Evolutionary conservation across 2,113 vertebrate genomes (phyloP).

Genomic region (Spermophilus dauricus): DNA sequence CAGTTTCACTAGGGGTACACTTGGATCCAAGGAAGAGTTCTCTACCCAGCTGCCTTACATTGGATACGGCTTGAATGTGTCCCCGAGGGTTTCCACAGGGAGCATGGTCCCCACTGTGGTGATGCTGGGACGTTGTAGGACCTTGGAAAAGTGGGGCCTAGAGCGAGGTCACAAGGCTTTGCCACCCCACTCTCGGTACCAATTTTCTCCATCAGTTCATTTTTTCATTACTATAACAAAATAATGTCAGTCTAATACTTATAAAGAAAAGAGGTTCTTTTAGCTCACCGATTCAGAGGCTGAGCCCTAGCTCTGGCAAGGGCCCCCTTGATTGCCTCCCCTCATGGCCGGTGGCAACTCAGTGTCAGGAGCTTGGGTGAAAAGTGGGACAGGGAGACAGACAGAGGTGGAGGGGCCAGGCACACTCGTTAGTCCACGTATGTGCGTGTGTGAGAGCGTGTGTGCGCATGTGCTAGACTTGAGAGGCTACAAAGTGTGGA

Average conservation of each 20-base stretch:
- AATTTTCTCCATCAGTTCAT: background rate
- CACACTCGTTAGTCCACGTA: accelerated
- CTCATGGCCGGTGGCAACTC: too few species aligned
- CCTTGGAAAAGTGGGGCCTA: background rate
- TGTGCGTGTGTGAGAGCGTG: background rate
- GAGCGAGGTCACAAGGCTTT: too few species aligned
- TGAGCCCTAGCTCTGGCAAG: background rate
- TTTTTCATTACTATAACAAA: background rate
- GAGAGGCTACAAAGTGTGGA: background rate
- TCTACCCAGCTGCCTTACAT: background rate
- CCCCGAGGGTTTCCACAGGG: background rate
- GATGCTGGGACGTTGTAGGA: too few species aligned
- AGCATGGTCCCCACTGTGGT: background rate
- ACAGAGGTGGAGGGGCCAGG: too few species aligned
- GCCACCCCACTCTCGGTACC: background rate
- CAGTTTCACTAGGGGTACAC: background rate
- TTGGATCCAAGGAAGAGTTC: background rate
- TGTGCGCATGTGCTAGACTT: accelerated
- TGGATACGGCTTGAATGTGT: background rate
- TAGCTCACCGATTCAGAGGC: background rate
- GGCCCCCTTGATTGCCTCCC: background rate
- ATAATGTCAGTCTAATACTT: background rate
- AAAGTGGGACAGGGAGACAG: background rate
- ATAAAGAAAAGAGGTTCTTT: background rate
- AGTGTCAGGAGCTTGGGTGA: too few species aligned